phyloP scores from a whole-genome alignment of 2,797 vertebrate genomes.

The Pangasius sanitwongsei region DNA sequence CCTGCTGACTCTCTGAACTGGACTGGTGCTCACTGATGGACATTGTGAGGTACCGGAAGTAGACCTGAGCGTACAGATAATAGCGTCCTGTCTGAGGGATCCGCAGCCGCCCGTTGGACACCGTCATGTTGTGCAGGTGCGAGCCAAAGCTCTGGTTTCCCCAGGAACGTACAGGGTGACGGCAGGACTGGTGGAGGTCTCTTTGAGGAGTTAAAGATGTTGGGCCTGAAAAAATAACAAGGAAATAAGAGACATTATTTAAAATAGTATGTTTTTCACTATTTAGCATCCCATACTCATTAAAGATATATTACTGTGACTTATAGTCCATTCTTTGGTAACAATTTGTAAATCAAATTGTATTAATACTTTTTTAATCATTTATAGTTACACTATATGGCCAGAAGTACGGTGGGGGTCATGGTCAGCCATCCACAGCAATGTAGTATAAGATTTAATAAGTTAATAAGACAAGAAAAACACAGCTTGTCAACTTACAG shows the following conservation, averaged over 20 bases:
- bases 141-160: constrained; percentile 80
- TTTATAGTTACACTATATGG: neutral
- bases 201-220: constrained; percentile 57
- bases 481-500: neutral
- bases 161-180: constrained; percentile 81
- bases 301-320: neutral
- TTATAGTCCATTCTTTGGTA: neutral
- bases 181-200: constrained; percentile 87
- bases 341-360: neutral
- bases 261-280: neutral
- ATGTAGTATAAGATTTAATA: neutral
- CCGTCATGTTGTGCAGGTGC: constrained; percentile 86
- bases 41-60: constrained; percentile 82
- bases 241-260: too few relatives aligned
- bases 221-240: constrained; percentile 26
- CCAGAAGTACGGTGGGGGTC: neutral
- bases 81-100: constrained; percentile 85
- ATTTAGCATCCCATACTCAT: neutral
- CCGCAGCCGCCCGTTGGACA: constrained; percentile 79
- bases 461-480: neutral
- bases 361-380: neutral
- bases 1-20: constrained; percentile 76
- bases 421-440: neutral
- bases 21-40: constrained; percentile 66
- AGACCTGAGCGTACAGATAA: constrained; percentile 85